Base-by-base conservation (phyloP, 2,113 vertebrate species). In the Neomonachus schauinslandi region DNA sequence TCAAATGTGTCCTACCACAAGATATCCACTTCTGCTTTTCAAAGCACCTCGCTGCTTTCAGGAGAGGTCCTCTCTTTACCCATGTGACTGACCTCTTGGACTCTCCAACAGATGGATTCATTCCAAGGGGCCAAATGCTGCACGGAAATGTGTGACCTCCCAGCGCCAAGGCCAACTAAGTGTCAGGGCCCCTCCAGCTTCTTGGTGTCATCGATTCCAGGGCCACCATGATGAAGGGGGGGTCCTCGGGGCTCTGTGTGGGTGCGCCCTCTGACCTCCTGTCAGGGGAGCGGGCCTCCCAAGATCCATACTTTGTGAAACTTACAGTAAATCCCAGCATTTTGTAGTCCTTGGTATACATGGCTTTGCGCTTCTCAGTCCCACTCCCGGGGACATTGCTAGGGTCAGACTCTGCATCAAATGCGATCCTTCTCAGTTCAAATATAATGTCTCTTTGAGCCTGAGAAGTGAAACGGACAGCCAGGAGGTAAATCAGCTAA, bases 271-370 rank as follows among this genome's bases (percentile, higher is more conserved):
- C 28, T 46, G 59, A 55, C 80, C 57, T 33, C 33, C n/a, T 31
- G 11, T 79, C 33, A 16, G 12, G 67, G 69, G 72, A 63, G 80
- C 46, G 46, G 22, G 83, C 28, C 79, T 39, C 21, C 24, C 9
- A 16, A 4, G 21, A 13, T 36, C 57, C 18, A 0, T 2, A 14
- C 71, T 82, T 7, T 19, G 12, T 71, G 81, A 83, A 76, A 99
- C 99, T 98, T 97, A 99, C 99, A 61, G 99, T 99, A 96, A 99
- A 99, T 63, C 99, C 99, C 93, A 99, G 99, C 99, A 99, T 99
- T 99, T 99, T 99, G 99, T 99, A 99, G 98, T 99, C 99, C 99
- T 99, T 99, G 59, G 99, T 99, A 97, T 99, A 99, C 99, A 99
- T 99, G 95, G 99, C 99, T 99, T 99, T 99, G 96, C 99, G 99